Percentiles rank a stretch among this genome's conserved stretches.
Evolutionary conservation across 2,888 invertebrate species (phyloP).

Genomic region (Polydrusus pterygomalis): DNA sequence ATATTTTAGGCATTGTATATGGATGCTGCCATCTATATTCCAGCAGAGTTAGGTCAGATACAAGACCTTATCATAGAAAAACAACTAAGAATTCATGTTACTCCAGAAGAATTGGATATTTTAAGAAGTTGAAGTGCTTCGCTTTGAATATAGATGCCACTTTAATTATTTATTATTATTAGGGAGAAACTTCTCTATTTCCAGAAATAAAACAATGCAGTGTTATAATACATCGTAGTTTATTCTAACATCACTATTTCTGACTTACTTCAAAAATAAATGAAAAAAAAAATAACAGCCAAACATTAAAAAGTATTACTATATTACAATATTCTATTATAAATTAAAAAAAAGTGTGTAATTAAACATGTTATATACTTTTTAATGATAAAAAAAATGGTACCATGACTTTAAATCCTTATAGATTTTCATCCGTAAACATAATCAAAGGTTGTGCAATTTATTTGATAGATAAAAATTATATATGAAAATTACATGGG

Average conservation of each 20-base stretch:
- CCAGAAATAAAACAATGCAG: neutral
- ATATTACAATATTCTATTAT: slow-evolving; percentile 45
- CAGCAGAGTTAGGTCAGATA: slow-evolving; percentile 79
- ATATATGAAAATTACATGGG: no score
- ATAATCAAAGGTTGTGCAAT: slow-evolving; percentile 17
- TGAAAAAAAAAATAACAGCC: slow-evolving; percentile 71
- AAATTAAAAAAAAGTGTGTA: slow-evolving; percentile 29
- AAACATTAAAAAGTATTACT: slow-evolving; percentile 68
- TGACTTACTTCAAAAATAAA: slow-evolving; percentile 66
- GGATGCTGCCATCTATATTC: slow-evolving; percentile 79
- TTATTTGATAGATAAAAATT: slow-evolving; percentile 26
- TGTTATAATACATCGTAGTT: slow-evolving; percentile 52
- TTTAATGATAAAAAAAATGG: slow-evolving; percentile 23
- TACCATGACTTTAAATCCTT: slow-evolving; percentile 12
- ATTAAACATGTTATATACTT: slow-evolving; percentile 6
- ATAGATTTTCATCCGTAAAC: slow-evolving; percentile 20
- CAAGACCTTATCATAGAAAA: slow-evolving; percentile 86
- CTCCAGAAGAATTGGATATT: slow-evolving; percentile 84
- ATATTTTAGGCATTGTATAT: slow-evolving; percentile 75
- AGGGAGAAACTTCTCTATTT: no score
- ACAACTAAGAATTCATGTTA: slow-evolving; percentile 82
- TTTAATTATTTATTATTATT: neutral
- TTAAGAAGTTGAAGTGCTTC: slow-evolving; percentile 71
- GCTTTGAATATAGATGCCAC: no score
- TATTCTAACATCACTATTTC: slow-evolving; percentile 71